Evolutionary conservation across 2,113 vertebrate species (phyloP), one percentile per base, ranked within the genome.

Genomic region (Sakesphorus luctuosus): DNA sequence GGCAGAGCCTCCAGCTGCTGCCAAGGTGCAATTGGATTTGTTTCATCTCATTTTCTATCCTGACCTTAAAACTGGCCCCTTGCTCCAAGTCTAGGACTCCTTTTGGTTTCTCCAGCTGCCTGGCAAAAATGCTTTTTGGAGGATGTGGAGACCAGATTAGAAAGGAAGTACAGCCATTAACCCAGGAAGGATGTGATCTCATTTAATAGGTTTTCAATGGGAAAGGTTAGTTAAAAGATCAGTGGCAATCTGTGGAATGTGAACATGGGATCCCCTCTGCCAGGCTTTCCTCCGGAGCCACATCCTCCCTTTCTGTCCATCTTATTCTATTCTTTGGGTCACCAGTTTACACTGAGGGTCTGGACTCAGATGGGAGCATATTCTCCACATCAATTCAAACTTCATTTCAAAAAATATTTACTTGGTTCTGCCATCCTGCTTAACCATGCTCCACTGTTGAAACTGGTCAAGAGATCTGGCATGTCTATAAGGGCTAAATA

Each of bases 1-100:
- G 77, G 73, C 44, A 91, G 87, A 91, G 53, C 47, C 44, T 68
- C 43, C 85, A 80, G 82, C 75, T 80, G 85, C 82, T 93, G 78
- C 90, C 65, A 33, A 49, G 74, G 91, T 67, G 80, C 23, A 84
- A 47, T 87, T 88, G 83, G 58, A 11, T 33, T 79, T 89, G 15
- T 46, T 76, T 65, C 28, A 76, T 55, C 53, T 88, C 90, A 20
- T 29, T 69, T 87, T 50, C 63, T 67, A 7, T 9, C 29, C 6
- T 56, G 46, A 74, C 68, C 67, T 65, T 75, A 33, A 46, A 68
- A 56, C 49, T 43, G 47, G 6, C 6, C 47, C 28, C 52, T 63
- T 65, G 15, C 36, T 66, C 11, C 13, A 43, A 40, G 28, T 3
- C 29, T 7, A 20, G 46, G 21, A n/a, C 49, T 89, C 10, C 0